phyloP scores from a whole-genome alignment of 2,888 invertebrate genomes.

The Cryptus armator region DNA sequence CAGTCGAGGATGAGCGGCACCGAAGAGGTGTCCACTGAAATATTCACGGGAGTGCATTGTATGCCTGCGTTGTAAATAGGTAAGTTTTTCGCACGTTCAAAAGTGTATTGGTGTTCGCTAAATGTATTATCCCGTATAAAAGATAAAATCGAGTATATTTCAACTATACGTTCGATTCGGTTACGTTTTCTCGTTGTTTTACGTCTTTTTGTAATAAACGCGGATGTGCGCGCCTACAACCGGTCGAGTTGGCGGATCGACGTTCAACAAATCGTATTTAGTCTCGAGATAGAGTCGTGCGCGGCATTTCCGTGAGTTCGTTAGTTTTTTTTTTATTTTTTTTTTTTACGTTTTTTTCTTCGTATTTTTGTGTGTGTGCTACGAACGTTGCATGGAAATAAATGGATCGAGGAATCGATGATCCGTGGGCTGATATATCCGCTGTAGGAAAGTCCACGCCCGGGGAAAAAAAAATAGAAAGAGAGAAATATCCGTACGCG shows the following conservation, averaged over 20 bases:
- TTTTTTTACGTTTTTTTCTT: background rate
- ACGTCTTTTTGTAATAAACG: conserved; percentile 3
- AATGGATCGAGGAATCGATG: conserved; percentile 51
- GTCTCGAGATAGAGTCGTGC: conserved; percentile 25
- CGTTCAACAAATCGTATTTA: background rate
- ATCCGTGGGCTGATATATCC: conserved; percentile 44
- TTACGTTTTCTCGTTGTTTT: conserved; percentile 17
- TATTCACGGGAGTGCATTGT: conserved; percentile 67
- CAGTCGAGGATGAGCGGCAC: conserved; percentile 83
- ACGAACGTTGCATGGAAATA: conserved; percentile 33
- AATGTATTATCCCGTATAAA: background rate
- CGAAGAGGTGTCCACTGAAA: conserved; percentile 69
- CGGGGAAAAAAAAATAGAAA: conserved; percentile 48
- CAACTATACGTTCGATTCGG: background rate
- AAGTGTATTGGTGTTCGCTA: conserved; percentile 49
- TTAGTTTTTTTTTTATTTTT: background rate
- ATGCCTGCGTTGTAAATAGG: conserved; percentile 79
- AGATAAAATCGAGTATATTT: background rate
- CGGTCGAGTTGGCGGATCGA: conserved; percentile 18
- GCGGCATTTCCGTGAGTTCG: conserved; percentile 22
- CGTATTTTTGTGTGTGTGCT: conserved; percentile 22
- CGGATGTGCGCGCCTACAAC: conserved; percentile 50
- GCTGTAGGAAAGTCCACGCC: conserved; percentile 58
- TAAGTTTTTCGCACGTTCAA: conserved; percentile 72
- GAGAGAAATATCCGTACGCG: conserved; percentile 1